Conservation (phyloP, 2,113 vertebrate species). For the Mormoops blainvillei region DNA sequence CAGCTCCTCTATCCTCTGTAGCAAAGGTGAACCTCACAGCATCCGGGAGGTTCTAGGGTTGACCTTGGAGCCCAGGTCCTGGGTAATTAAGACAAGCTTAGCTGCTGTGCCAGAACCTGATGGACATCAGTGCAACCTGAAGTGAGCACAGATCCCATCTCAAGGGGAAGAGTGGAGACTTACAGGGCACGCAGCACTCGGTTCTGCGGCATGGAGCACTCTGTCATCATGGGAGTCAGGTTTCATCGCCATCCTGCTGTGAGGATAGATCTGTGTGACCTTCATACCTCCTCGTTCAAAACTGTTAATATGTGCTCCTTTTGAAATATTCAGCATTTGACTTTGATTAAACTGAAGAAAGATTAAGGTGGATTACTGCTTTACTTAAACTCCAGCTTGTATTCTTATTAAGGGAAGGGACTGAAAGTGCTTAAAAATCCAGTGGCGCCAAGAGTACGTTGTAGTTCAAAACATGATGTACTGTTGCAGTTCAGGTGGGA, state of each 20-base stretch:
- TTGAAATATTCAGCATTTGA: not conserved
- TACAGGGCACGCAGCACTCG: not conserved
- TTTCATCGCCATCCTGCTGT: accelerated
- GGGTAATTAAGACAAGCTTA: too few relatives aligned
- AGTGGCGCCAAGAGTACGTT: accelerated
- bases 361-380: not conserved
- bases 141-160: not conserved
- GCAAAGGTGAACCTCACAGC: not conserved
- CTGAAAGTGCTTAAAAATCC: not conserved
- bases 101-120: not conserved
- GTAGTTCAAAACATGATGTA: not conserved
- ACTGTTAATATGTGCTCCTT: not conserved
- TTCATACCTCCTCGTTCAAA: not conserved
- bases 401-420: not conserved
- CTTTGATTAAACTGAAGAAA: not conserved
- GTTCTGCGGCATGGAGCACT: not conserved
- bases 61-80: not conserved
- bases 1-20: not conserved
- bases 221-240: not conserved
- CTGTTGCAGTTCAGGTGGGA: accelerated
- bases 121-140: too few relatives aligned
- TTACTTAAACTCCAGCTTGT: not conserved
- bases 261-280: not conserved
- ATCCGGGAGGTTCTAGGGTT: too few relatives aligned
- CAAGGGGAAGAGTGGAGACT: accelerated